phyloP scores from a whole-genome alignment of 1,140 invertebrate genomes.

The Meloidogyne floridensis region DNA sequence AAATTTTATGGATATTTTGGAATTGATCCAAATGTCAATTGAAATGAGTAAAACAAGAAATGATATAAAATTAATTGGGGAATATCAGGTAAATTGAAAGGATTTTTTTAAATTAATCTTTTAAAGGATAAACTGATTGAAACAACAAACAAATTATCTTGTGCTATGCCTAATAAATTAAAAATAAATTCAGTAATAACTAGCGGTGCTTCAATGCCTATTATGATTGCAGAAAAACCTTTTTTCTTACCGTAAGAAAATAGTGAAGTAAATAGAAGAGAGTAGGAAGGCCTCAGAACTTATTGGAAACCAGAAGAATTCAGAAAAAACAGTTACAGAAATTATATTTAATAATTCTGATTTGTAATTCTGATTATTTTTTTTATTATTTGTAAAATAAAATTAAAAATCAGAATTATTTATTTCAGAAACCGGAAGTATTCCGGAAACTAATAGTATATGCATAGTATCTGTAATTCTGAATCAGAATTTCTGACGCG shows the following conservation, averaged over 20 bases:
- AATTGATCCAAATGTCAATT: slow-evolving; percentile 20
- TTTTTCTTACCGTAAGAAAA: slow-evolving; percentile 12
- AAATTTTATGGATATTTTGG: slow-evolving; percentile 28
- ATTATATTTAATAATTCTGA: no score
- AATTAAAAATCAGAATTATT: no score
- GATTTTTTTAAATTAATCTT: no score
- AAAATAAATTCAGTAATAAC: slow-evolving; percentile 16
- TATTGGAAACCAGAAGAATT: background rate
- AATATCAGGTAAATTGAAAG: slow-evolving; percentile 24
- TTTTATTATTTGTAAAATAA: no score
- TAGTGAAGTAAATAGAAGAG: background rate
- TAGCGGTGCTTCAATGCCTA: slow-evolving; percentile 14
- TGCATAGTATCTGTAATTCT: no score
- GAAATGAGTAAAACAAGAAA: slow-evolving; percentile 21
- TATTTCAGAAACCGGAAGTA: no score
- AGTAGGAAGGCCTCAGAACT: background rate
- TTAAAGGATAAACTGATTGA: slow-evolving; percentile 24
- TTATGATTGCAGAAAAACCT: slow-evolving; percentile 25
- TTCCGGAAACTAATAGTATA: no score
- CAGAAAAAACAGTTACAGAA: background rate
- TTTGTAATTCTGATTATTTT: no score
- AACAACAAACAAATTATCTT: slow-evolving; percentile 15
- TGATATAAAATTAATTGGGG: slow-evolving; percentile 19
- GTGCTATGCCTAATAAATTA: slow-evolving; percentile 8
- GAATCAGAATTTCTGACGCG: no score